Percentiles rank a stretch among this genome's conserved stretches.
Conservation (phyloP, 2,113 vertebrate species). For the Pavo muticus region DNA sequence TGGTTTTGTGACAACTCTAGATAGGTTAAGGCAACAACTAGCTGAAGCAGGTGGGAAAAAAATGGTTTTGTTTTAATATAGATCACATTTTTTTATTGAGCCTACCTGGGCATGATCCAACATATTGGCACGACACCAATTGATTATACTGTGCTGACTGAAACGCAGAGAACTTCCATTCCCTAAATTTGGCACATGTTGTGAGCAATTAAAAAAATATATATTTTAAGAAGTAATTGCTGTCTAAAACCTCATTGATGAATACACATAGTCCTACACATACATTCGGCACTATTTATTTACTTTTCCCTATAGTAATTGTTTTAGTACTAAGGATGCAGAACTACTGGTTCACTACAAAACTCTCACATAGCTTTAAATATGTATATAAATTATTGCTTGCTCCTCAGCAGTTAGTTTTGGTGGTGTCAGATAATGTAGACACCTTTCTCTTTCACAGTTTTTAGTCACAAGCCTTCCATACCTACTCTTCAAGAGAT, state of each 20-base stretch:
- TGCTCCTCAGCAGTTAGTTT: background rate
- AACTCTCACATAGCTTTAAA: background rate
- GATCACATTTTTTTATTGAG: background rate
- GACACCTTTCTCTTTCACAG: background rate
- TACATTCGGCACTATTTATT: background rate
- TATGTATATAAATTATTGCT: background rate
- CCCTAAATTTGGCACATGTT: background rate
- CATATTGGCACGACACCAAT: background rate
- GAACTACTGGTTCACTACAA: background rate
- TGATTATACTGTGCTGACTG: background rate
- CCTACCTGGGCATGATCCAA: background rate
- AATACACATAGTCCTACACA: background rate
- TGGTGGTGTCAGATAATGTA: background rate
- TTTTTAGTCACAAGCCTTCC: background rate
- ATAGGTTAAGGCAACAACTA: background rate
- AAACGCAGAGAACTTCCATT: background rate
- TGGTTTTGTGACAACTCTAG: background rate
- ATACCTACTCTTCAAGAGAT: constrained; percentile 10
- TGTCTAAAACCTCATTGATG: background rate
- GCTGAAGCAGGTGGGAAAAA: background rate
- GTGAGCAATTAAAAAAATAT: background rate
- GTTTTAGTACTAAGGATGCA: background rate
- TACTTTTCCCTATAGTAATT: background rate
- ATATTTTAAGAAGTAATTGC: background rate
- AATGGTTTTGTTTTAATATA: background rate